Conservation (phyloP, 92 coral and sea anemone species). For the Pocillopora meandrina region DNA sequence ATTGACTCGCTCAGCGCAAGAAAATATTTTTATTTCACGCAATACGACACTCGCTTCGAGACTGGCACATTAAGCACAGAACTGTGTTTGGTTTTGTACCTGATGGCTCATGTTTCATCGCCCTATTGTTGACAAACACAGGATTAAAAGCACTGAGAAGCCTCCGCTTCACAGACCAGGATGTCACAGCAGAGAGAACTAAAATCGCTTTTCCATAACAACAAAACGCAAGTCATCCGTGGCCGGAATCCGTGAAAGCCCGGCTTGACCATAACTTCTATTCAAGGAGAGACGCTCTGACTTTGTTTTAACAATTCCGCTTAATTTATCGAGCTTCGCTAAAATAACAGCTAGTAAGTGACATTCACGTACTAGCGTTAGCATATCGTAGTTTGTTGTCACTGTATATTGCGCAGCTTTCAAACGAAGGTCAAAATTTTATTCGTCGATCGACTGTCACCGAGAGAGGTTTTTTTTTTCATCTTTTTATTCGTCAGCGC, state of each 20-base stretch:
- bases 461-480: slow-evolving; percentile 1
- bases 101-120: slow-evolving; percentile 30
- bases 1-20: slow-evolving; percentile 4
- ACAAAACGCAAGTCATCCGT: slow-evolving; percentile 13
- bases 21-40: slow-evolving; percentile 11
- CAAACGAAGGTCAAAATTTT: background rate
- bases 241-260: background rate
- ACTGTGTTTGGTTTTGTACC: background rate
- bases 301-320: slow-evolving; percentile 42
- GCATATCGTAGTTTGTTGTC: background rate
- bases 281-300: slow-evolving; percentile 22
- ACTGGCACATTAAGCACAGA: too few relatives aligned
- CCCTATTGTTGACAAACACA: slow-evolving; percentile 35
- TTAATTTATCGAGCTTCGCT: background rate
- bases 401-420: slow-evolving; percentile 33
- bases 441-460: background rate
- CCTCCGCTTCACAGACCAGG: background rate
- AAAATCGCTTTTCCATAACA: background rate
- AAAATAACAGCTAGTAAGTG: background rate
- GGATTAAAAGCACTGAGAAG: slow-evolving; percentile 18
- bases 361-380: background rate
- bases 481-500: background rate
- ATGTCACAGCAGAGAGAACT: background rate
- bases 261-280: slow-evolving; percentile 6
- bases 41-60: slow-evolving; percentile 10